Evolutionary conservation across 2,888 invertebrate genomes (phyloP).

Genomic region (Stenolophus ochropezus): DNA sequence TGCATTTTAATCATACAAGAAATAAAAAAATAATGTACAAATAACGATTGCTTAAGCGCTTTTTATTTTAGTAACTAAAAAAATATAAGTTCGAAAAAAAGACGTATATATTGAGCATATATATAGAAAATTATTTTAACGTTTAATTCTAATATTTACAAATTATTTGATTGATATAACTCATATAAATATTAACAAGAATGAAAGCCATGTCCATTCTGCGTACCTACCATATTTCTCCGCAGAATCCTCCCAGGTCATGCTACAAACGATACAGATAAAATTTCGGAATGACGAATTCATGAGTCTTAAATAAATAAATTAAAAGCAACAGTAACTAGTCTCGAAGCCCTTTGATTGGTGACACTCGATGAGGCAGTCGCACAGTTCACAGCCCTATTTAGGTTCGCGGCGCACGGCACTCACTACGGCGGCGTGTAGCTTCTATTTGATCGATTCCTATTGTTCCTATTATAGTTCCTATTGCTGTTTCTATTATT

Average conservation of each 20-base stretch:
- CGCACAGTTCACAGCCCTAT: constrained; percentile 57
- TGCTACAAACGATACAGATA: constrained; percentile 21
- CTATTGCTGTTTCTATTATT: constrained; percentile 55
- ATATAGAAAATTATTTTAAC: constrained; percentile 57
- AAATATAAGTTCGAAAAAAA: constrained; percentile 28
- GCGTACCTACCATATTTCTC: constrained; percentile 13
- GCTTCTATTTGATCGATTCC: constrained; percentile 68
- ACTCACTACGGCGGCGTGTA: constrained; percentile 68
- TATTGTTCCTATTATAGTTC: constrained; percentile 61
- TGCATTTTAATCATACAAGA: too few species aligned
- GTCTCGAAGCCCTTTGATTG: constrained; percentile 38
- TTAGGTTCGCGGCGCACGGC: constrained; percentile 52
- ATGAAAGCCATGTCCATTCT: constrained; percentile 13
- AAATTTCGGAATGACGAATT: constrained; percentile 50
- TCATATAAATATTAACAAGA: constrained; percentile 20
- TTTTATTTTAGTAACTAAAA: neutral
- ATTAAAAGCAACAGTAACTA: constrained; percentile 9
- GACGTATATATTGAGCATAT: constrained; percentile 55
- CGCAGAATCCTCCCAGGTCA: neutral
- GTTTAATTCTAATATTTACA: constrained; percentile 54
- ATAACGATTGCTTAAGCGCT: neutral
- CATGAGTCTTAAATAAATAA: constrained; percentile 40
- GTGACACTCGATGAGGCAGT: constrained; percentile 37
- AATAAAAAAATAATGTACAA: neutral
- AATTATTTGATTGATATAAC: constrained; percentile 35